Conservation (phyloP, 2,797 vertebrate species). For the Denticeps clupeoides region DNA sequence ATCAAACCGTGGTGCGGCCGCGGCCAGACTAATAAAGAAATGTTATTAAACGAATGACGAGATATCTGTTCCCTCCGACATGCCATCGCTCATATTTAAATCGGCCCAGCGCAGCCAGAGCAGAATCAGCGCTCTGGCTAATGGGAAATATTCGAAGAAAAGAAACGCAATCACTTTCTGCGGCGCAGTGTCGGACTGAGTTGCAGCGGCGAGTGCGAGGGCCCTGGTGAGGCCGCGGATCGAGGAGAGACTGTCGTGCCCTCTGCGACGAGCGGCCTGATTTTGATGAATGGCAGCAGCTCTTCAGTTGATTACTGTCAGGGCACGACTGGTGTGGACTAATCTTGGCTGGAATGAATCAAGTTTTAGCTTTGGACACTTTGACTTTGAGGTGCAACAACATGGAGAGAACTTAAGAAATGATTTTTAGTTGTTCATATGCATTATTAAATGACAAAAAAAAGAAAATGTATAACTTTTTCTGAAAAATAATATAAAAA, state of each 20-base stretch:
- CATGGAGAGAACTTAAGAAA: no score
- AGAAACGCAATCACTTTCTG: not conserved
- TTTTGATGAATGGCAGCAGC: not conserved
- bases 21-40: slow-evolving; percentile 2
- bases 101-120: not conserved
- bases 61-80: not conserved
- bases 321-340: not conserved
- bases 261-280: not conserved
- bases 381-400: not conserved
- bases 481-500: no score
- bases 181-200: not conserved
- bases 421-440: no score
- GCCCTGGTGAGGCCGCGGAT: not conserved
- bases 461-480: no score
- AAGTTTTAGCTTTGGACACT: not conserved
- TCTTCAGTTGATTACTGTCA: not conserved
- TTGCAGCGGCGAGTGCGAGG: not conserved
- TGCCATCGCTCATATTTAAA: slow-evolving; percentile 1
- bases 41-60: not conserved
- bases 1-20: not conserved
- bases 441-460: no score
- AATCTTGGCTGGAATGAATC: not conserved
- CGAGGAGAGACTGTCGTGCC: not conserved
- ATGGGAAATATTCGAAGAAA: not conserved
- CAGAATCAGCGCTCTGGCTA: not conserved